A percentile compares a stretch with the other conserved stretches of the same genome.
Conservation (phyloP, 2,888 invertebrate species). For the Parnassius mnemosyne region DNA sequence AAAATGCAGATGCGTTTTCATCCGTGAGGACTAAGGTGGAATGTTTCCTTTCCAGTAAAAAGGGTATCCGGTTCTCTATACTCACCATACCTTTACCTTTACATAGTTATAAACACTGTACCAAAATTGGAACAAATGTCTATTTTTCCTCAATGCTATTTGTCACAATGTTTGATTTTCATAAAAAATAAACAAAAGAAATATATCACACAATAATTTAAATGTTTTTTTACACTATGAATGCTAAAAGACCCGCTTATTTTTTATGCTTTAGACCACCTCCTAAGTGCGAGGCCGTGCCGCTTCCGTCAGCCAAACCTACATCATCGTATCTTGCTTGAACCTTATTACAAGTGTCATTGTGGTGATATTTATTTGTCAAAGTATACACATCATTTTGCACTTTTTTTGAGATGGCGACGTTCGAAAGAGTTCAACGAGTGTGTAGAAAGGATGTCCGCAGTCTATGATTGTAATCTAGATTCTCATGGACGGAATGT, state of each 20-base stretch:
- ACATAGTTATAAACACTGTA: too few species aligned
- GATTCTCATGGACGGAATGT: conserved; percentile 31
- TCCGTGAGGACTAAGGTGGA: too few species aligned
- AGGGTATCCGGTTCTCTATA: too few species aligned
- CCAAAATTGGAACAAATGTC: too few species aligned
- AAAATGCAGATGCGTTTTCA: too few species aligned
- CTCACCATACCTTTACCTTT: too few species aligned
- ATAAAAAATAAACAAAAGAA: too few species aligned
- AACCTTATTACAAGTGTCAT: conserved; percentile 31
- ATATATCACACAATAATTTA: too few species aligned
- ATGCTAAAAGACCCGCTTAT: neutral
- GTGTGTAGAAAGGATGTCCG: conserved; percentile 59
- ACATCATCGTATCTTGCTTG: conserved; percentile 29
- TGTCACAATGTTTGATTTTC: too few species aligned
- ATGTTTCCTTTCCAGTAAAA: too few species aligned
- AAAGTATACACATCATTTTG: conserved; percentile 32
- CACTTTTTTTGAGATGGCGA: conserved; percentile 44
- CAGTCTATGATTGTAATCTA: conserved; percentile 38
- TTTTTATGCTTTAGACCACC: conserved; percentile 40
- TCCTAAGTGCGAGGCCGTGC: conserved; percentile 50
- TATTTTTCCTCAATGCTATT: too few species aligned
- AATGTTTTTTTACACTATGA: too few species aligned
- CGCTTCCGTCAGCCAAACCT: conserved; percentile 54
- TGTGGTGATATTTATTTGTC: conserved; percentile 34
- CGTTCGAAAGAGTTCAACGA: conserved; percentile 65